Evolutionary conservation across 2,113 vertebrate genomes (phyloP), one percentile per base, ranked within the genome.

Genomic region (Stigmatopora argus): DNA sequence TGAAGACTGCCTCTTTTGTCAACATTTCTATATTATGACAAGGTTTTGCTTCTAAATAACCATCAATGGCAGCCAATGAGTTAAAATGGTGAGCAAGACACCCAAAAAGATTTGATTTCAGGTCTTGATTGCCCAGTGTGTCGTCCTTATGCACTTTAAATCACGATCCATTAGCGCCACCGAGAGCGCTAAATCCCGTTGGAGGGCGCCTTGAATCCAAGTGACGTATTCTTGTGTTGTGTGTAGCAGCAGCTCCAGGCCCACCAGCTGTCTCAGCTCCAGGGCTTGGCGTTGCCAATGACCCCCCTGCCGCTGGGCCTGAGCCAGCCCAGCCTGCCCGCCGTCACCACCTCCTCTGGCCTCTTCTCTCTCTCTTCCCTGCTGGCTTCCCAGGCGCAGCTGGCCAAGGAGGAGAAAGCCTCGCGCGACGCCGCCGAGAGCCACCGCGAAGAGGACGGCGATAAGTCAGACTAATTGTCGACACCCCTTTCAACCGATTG

Each of bases 211-310:
- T 38, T 17, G 69, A 67, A 58, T 70, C 78, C 84, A 67, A 86
- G 78, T 66, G 69, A 62, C 55, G 71, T 79, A 52, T 74, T 75
- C 52, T 78, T 87, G 74, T 86, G 41, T 89, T 86, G 55, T 66
- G 55, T 85, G 90, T 91, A 99, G 96, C 96, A 98, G 95, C 96
- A 98, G 94, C 96, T 99, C 82, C 96, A 99, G 81, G 96, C 95
- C 72, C 96, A 98, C 86, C 96, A 99, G 92, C 93, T 99, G 82
- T 99, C 96, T 0, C 96, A 98, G 93, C 94, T 99, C 73, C 96
- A 99, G 90, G 96, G 95, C 9, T 92, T 98, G 65, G 95, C 96
- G 41, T 90, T 99, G 85, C 96, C 96, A 55, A 92, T 99, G 92
- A 94, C 94, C 45, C 94, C 95, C 0, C 91, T 98, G 65, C 96